Evolutionary conservation across 2,888 invertebrate genomes (phyloP), one percentile per base, ranked within the genome.

Genomic region (Macropis europaea): DNA sequence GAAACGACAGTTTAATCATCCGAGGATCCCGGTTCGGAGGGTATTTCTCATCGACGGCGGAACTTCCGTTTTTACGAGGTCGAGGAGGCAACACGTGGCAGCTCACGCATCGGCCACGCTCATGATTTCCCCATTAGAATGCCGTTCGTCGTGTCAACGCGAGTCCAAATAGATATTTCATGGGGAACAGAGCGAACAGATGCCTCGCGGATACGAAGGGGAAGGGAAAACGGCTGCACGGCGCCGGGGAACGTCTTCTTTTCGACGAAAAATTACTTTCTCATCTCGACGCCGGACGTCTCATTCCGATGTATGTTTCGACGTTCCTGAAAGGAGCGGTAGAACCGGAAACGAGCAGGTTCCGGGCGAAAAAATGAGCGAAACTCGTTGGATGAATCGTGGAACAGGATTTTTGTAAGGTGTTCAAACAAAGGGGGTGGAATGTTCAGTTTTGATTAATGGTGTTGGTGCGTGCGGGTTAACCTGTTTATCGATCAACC

Each of bases 91-190:
- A 36, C 30, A 52, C 61, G 52, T 13, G 32, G 30, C 53, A 69
- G 50, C 54, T 66, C 74, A 63, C 76, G 69, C 77, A 69, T 79
- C 81, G 72, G 50, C 73, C 52, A 40, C 40, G 73, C 67, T 80
- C 82, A 72, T 73, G 77, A 76, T 76, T 84, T 73, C 62, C 59
- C 77, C 73, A 76, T 82, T 77, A 76, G 76, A 74, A 72, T 64
- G 66, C 60, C 69, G 62, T 67, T 64, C 60, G 57, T 48, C 57
- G 53, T 71, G 72, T 70, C 72, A 73, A 66, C 68, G 75, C 64
- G 68, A 38, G 50, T 62, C 67, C 50, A 45, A 69, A 79, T 81
- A 77, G 82, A 83, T 77, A 84, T 84, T 84, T 82, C 77, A 80
- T 76, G 79, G 66, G 70, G 64, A 69, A 72, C 59, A 54, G 69